phyloP scores from a whole-genome alignment of 2,888 invertebrate species.

The Rhamnusium bicolor region DNA sequence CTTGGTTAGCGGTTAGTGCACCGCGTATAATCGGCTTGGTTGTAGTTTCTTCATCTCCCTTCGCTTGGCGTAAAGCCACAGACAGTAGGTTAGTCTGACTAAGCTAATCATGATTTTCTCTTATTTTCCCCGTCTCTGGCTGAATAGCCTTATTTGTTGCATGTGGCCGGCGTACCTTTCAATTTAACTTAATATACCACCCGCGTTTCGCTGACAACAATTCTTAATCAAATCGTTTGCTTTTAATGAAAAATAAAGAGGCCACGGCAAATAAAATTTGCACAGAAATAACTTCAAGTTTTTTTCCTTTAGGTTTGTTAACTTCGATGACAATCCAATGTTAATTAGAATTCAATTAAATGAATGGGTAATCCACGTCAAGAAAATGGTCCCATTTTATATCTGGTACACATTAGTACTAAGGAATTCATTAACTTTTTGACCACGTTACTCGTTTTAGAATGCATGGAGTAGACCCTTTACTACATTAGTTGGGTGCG shows the following conservation, averaged over 20 bases:
- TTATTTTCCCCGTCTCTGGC: slow-evolving; percentile 24
- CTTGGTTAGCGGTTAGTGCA: background rate
- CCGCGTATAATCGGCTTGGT: background rate
- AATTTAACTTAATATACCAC: slow-evolving; percentile 34
- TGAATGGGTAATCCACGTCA: background rate
- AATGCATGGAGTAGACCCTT: too few species aligned
- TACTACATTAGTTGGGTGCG: too few species aligned
- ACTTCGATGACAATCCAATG: background rate
- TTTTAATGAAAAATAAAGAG: background rate
- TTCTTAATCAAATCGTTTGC: slow-evolving; percentile 6
- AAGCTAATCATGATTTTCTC: slow-evolving; percentile 16
- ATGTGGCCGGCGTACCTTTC: slow-evolving; percentile 35
- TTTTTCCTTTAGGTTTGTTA: background rate
- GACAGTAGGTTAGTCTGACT: slow-evolving; percentile 32
- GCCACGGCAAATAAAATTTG: background rate
- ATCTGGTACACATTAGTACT: too few species aligned
- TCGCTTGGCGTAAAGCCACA: slow-evolving; percentile 28
- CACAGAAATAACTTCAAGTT: background rate
- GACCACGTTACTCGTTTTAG: too few species aligned
- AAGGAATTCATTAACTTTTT: too few species aligned
- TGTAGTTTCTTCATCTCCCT: slow-evolving; percentile 22
- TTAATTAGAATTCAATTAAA: background rate
- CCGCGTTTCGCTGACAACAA: slow-evolving; percentile 7
- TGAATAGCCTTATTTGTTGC: slow-evolving; percentile 41
- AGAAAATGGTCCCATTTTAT: too few species aligned